Percentiles rank a stretch among this genome's conserved stretches.
phyloP scores from a whole-genome alignment of 2,888 invertebrate genomes.

The Teleiodes luculella region DNA sequence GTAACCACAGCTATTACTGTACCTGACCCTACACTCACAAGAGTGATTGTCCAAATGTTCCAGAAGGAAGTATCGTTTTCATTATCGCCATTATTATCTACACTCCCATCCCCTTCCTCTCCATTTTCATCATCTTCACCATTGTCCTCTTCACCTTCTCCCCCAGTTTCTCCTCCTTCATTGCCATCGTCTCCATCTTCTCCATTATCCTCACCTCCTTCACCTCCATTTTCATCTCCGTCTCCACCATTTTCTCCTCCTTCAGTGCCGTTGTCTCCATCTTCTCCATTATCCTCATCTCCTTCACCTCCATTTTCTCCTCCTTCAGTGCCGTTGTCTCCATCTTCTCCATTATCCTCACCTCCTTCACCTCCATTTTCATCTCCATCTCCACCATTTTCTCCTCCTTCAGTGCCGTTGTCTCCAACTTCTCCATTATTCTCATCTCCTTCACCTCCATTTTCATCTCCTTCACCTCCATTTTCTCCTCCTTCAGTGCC shows the following conservation, averaged over 20 bases:
- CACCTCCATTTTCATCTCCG: background rate
- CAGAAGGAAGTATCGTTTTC: slow-evolving; percentile 23
- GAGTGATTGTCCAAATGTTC: slow-evolving; percentile 32
- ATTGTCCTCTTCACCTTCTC: background rate
- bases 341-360: background rate
- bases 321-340: background rate
- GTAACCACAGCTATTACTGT: slow-evolving; percentile 25
- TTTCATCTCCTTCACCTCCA: background rate
- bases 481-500: background rate
- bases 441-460: background rate
- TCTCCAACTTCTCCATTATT: background rate
- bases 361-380: background rate
- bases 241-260: background rate
- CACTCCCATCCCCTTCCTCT: no score
- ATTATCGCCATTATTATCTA: background rate
- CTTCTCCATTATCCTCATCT: background rate
- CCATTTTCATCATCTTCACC: no score
- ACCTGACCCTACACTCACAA: slow-evolving; percentile 29
- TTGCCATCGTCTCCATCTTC: background rate
- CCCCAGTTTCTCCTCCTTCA: background rate
- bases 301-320: background rate
- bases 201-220: background rate
- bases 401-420: background rate
- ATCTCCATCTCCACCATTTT: background rate
- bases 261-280: background rate